A percentile compares a stretch with the other conserved stretches of the same genome.
phyloP scores from a whole-genome alignment of 2,797 vertebrate genomes.

The Gobionotothen gibberifrons region DNA sequence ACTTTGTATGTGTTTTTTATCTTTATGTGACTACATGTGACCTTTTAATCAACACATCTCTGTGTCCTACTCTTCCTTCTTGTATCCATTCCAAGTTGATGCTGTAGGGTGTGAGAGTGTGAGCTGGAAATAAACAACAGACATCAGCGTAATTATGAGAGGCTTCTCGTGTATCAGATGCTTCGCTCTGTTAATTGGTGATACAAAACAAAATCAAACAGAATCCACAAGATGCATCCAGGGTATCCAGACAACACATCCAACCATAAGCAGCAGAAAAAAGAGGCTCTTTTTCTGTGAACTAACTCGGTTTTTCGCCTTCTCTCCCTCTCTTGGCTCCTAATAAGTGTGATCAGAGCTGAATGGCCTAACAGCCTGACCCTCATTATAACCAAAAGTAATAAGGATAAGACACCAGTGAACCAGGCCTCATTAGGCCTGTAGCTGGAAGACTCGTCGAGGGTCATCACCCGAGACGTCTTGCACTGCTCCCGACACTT shows the following conservation, averaged over 20 bases:
- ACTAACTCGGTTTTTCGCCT: conserved; percentile 17
- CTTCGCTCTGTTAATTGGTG: conserved; percentile 54
- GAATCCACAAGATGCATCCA: conserved; percentile 40
- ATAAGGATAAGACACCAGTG: conserved; percentile 71
- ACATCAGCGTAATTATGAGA: conserved; percentile 36
- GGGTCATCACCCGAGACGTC: conserved; percentile 66
- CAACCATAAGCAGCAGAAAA: conserved; percentile 22
- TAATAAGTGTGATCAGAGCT: conserved; percentile 80
- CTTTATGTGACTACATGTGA: conserved; percentile 44
- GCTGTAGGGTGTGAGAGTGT: conserved; percentile 16
- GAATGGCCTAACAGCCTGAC: conserved; percentile 72
- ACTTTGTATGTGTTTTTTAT: conserved; percentile 50
- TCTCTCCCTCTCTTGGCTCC: conserved; percentile 52
- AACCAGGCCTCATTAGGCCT: conserved; percentile 76
- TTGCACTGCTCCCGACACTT: conserved; percentile 47
- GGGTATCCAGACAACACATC: conserved; percentile 25
- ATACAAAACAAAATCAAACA: conserved; percentile 56
- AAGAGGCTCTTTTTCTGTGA: conserved; percentile 19
- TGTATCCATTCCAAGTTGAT: conserved; percentile 5
- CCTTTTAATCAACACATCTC: conserved; percentile 35
- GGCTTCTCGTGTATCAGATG: conserved; percentile 23
- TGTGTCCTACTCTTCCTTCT: conserved; percentile 19
- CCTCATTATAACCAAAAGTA: conserved; percentile 80
- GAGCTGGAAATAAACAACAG: conserved; percentile 35
- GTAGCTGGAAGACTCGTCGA: conserved; percentile 53